These are phyloP conservation scores for Bruchidius siliquastri DNA, from an alignment of 2,888 invertebrate genomes.

Conservation along the genomic window DNA sequence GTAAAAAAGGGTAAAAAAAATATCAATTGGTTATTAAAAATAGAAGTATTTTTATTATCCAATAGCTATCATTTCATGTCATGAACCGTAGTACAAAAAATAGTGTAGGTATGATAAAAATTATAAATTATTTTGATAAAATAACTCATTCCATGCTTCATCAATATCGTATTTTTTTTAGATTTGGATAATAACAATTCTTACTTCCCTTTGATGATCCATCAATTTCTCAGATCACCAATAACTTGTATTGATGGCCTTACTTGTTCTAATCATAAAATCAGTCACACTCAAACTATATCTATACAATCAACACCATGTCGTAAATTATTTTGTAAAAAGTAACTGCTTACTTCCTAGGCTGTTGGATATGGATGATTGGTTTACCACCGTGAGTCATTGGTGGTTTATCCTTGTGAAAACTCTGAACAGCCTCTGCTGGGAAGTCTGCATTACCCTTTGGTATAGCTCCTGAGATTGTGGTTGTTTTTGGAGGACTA, in stretches of 20 bases:
- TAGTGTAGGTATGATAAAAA: too few relatives aligned
- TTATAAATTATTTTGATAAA: too few relatives aligned
- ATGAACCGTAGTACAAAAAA: too few relatives aligned
- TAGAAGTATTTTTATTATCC: too few relatives aligned
- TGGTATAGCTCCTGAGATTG: constrained; percentile 75
- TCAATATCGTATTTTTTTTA: background rate
- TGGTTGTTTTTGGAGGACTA: constrained; percentile 73
- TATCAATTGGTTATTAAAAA: too few relatives aligned
- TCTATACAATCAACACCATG: constrained; percentile 5
- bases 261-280: background rate
- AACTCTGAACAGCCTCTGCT: constrained; percentile 78
- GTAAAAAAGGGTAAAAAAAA: too few relatives aligned
- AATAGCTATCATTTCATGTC: too few relatives aligned
- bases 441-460: constrained; percentile 85
- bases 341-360: constrained; percentile 63
- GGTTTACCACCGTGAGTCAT: constrained; percentile 56
- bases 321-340: constrained; percentile 5
- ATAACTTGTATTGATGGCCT: background rate
- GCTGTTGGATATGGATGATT: constrained; percentile 76
- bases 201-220: too few relatives aligned
- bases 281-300: background rate
- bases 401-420: constrained; percentile 75
- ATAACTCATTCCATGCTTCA: background rate
- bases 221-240: too few relatives aligned
- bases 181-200: constrained; percentile 13